Evolutionary conservation across 2,888 invertebrate genomes (phyloP), one percentile per base, ranked within the genome.

Genomic region (Criorhina ranunculi): DNA sequence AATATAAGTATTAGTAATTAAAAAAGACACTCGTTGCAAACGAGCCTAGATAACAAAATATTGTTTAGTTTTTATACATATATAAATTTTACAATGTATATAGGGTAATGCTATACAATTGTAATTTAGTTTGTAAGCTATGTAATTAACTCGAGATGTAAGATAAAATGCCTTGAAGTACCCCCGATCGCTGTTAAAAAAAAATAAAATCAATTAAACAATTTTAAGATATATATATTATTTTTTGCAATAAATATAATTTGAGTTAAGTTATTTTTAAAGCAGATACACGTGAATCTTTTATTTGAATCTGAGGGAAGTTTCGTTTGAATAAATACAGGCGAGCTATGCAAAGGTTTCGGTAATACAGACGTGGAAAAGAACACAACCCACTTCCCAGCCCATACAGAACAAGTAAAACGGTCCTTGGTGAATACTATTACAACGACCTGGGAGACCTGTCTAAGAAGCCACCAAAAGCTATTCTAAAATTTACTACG

Each of bases 101-200:
- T 64, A 64, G 44, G 44, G 31, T 60, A 31, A 42, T 60, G 17
- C 12, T 77, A 59, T 70, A 7, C 9, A 70, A 35, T 35, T 64
- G 24, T 70, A 59, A 19, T 37, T n/a, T 64, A 55, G 33, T 37
- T n/a, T 37, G 37, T 64, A 77, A 53, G 70, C 44, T 53, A 12
- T 53, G n/a, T 62, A 76, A 57, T 73, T 64, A 44, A 17, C 51
- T 33, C 42, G 35, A 80, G 44, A 60, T 82, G 64, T 76, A 75
- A 64, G 77, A 70, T 59, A 24, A 53, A 57, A 77, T 64, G 79
- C 79, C 79, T 79, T 66, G n/a, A 49, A 49, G 44, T 59, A 51
- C 33, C 57, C 57, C 37, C 37, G 12, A 72, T 35, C 15, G 72
- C 35, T 76, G 64, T 57, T 19, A 75, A 29, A 73, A 70, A 64